A percentile compares a stretch with the other conserved stretches of the same genome.
These are phyloP conservation scores for Poeciliopsis turrubarensis DNA, from an alignment of 2,113 vertebrate species.

Conservation along the genomic window DNA sequence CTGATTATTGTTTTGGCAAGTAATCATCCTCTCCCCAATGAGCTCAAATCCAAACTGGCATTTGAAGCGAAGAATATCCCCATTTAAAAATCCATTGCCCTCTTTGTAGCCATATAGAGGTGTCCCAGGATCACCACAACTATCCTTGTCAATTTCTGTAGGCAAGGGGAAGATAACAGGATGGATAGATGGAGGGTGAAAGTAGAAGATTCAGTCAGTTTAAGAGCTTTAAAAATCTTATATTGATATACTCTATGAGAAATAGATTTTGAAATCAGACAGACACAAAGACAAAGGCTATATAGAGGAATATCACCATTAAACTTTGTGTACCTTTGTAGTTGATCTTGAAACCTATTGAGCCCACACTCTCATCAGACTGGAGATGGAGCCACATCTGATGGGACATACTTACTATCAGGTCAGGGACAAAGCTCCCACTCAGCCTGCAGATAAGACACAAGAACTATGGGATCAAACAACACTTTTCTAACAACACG, in stretches of 20 bases:
- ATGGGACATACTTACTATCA: conserved; percentile 96
- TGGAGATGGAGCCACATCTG: conserved; percentile 99
- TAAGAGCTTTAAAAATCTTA: conserved; percentile 23
- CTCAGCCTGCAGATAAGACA: conserved; percentile 84
- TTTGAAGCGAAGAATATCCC: conserved; percentile 92
- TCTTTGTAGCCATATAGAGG: conserved; percentile 95
- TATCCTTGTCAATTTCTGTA: conserved; percentile 97
- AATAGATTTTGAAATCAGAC: conserved; percentile 16
- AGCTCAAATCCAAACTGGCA: conserved; percentile 99
- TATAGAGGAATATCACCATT: conserved; percentile 30
- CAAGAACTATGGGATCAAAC: conserved; percentile 7
- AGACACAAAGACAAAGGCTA: conserved; percentile 20
- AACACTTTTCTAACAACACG: background rate
- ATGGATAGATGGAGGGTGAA: conserved; percentile 1
- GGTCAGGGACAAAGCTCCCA: conserved; percentile 95
- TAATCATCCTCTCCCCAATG: conserved; percentile 95
- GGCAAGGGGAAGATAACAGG: conserved; percentile 8
- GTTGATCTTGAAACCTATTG: conserved; percentile 98
- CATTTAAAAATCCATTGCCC: conserved; percentile 94
- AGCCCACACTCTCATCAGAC: conserved; percentile 97
- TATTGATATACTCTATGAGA: conserved; percentile 45
- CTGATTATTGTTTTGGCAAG: conserved; percentile 98
- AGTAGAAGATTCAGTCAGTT: conserved; percentile 21
- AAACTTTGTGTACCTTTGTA: conserved; percentile 88
- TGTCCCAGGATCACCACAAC: conserved; percentile 96